A percentile compares a stretch with the other conserved stretches of the same genome.
These are phyloP conservation scores for Neosilurus mollespiculum DNA, from an alignment of 2,797 vertebrate species.

Conservation along the genomic window DNA sequence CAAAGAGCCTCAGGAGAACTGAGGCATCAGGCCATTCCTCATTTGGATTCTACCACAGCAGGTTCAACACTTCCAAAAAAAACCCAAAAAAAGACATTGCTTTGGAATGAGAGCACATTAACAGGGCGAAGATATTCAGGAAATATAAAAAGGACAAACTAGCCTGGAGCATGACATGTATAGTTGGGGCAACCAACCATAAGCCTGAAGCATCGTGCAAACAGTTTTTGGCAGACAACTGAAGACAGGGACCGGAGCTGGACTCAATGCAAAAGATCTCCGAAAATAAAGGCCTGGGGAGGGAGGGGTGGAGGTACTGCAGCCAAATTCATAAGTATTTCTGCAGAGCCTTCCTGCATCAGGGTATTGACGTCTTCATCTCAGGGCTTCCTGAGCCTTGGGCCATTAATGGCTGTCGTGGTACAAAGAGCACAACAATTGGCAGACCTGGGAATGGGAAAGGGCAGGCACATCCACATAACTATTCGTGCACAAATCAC, in stretches of 20 bases:
- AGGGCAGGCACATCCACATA: constrained; percentile 30
- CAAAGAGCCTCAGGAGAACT: constrained; percentile 27
- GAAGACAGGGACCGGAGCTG: constrained; percentile 44
- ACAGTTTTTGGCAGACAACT: constrained; percentile 48
- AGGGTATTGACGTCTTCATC: constrained; percentile 47
- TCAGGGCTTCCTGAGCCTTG: constrained; percentile 17
- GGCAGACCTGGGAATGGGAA: constrained; percentile 25
- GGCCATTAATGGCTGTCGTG: constrained; percentile 38
- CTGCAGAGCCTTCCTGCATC: constrained; percentile 12
- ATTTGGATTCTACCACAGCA: constrained; percentile 48
- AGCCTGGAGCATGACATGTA: constrained; percentile 46
- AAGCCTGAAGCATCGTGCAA: constrained; percentile 47
- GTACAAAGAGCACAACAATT: constrained; percentile 45
- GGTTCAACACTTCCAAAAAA: constrained; percentile 51
- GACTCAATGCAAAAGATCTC: constrained; percentile 52
- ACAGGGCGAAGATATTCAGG: constrained; percentile 54
- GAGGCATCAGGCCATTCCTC: constrained; percentile 28
- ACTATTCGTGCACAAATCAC: constrained; percentile 33
- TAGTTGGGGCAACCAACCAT: constrained; percentile 37
- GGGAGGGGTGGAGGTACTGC: constrained; percentile 3
- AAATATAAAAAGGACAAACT: constrained; percentile 54
- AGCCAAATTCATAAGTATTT: constrained; percentile 31
- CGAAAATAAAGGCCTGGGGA: constrained; percentile 23
- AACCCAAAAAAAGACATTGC: too few relatives aligned
- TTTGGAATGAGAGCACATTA: constrained; percentile 64